Evolutionary conservation across 1,140 invertebrate species (phyloP).

Genomic region (Drosophila nannoptera): DNA sequence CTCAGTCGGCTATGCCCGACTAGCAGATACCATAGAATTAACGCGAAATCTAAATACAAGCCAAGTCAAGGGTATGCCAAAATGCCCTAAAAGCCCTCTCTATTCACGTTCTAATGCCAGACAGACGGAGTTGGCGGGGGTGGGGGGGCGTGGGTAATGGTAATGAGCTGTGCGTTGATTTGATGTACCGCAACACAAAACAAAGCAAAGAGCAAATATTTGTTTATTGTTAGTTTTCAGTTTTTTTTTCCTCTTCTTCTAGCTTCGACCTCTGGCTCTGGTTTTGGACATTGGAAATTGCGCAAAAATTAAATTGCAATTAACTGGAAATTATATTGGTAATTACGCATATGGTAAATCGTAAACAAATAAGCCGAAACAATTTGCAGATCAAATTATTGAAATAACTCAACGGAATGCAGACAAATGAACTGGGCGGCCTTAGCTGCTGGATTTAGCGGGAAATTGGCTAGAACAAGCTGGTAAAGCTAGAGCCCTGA

Average conservation of each 20-base stretch:
- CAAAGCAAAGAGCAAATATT: slow-evolving; percentile 35
- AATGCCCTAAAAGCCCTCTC: slow-evolving; percentile 52
- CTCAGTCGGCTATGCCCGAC: neutral
- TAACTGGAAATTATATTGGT: slow-evolving; percentile 71
- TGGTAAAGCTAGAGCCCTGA: too few species aligned
- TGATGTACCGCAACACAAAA: slow-evolving; percentile 31
- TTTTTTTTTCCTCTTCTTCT: slow-evolving; percentile 2
- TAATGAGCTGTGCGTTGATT: slow-evolving; percentile 48
- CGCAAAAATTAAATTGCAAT: slow-evolving; percentile 71
- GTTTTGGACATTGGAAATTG: slow-evolving; percentile 41
- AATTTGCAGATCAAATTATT: slow-evolving; percentile 32
- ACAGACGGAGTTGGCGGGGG: neutral
- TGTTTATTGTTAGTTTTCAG: slow-evolving; percentile 23
- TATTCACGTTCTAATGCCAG: slow-evolving; percentile 20
- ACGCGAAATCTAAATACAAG: too few species aligned
- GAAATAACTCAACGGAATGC: neutral
- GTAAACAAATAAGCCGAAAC: slow-evolving; percentile 65
- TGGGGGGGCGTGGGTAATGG: slow-evolving; percentile 7
- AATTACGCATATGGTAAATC: slow-evolving; percentile 69
- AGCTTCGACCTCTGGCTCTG: slow-evolving; percentile 1
- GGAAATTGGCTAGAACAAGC: too few species aligned
- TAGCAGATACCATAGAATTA: neutral
- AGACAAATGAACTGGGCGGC: neutral
- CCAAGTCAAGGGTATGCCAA: slow-evolving; percentile 2
- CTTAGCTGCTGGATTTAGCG: too few species aligned